Base-by-base conservation (phyloP, 2,113 vertebrate species). In the Osmerus eperlanus region DNA sequence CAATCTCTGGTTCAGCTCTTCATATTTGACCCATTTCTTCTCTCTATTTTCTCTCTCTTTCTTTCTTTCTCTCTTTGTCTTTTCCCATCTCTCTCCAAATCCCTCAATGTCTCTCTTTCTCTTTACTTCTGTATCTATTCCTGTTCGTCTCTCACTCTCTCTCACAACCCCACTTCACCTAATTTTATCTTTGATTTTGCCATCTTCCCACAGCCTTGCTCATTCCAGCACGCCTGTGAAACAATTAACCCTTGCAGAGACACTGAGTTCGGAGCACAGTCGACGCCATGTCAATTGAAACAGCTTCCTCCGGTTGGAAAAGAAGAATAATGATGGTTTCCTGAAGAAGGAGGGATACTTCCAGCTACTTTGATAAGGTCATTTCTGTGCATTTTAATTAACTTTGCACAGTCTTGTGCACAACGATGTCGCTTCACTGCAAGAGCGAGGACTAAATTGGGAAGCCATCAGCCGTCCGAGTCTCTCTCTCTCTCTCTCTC, bases 351-450 rank as follows among this genome's bases (percentile, higher is more conserved):
- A 68, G 18, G 52, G 54, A 18, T 19, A 55, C 55, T 32, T 59
- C 54, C 67, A 19, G 28, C 53, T 56, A 29, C 67, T 36, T 54
- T 36, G 32, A 58, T 59, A 69, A 69, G 67, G 67, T 69, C 54
- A 56, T 25, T 29, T 59, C 25, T 58, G 25, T 69, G n/a, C 25
- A n/a, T 69, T 69, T 58, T 69, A 58, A 69, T 58, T 56, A 58
- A 69, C 53, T 58, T 4, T 13, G 18, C 14, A 9, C 23, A 12
- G 7, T 19, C 21, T 19, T 21, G 18, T n/a, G 9, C 58, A 60
- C 23, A 23, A 21, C 58, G 18, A 60, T 60, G 58, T 60, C 18
- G 23, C 19, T 3, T 21, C n/a, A 7, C 18, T 11, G 9, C 11
- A 21, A 21, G n/a, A 60, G n/a, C n/a, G 19, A 21, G 11, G 18